Conservation (phyloP, 1,140 invertebrate genomes). For the Leptestheria dahalacensis region DNA sequence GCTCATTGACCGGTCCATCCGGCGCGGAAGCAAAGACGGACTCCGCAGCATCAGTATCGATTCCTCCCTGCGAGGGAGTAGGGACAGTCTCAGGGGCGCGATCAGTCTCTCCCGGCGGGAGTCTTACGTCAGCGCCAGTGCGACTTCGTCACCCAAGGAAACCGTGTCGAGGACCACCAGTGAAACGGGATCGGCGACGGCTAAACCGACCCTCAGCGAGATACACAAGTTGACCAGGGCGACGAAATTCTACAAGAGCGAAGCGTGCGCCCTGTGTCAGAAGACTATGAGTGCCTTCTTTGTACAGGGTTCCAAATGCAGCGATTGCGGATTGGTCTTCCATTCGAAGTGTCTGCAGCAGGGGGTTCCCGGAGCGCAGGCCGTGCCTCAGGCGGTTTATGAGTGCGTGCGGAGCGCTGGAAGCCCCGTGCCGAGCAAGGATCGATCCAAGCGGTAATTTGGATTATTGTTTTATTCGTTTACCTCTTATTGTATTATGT, state of each 20-base stretch:
- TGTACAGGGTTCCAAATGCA: conserved; percentile 65
- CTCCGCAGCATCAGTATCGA: conserved; percentile 11
- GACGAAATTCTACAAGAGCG: conserved; percentile 52
- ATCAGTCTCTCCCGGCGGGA: not conserved
- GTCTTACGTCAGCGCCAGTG: not conserved
- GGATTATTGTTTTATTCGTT: too few species aligned
- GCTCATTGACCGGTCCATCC: not conserved
- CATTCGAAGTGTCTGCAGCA: conserved; percentile 70
- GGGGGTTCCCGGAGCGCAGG: not conserved
- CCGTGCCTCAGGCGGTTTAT: not conserved
- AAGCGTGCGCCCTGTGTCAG: conserved; percentile 56
- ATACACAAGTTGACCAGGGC: conserved; percentile 12
- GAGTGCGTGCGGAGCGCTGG: conserved; percentile 1
- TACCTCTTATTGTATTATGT: too few species aligned
- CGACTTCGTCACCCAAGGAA: not conserved
- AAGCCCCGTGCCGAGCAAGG: conserved; percentile 4
- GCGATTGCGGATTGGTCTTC: conserved; percentile 64
- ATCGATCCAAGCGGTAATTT: conserved; percentile 17
- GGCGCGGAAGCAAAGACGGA: conserved; percentile 14
- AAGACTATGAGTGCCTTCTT: conserved; percentile 62
- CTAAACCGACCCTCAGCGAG: conserved; percentile 2
- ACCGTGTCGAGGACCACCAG: not conserved
- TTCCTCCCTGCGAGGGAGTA: conserved; percentile 7
- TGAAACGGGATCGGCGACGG: conserved; percentile 3
- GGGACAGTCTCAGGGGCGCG: conserved; percentile 4